These are phyloP conservation scores for Heliconius ismenius DNA, from an alignment of 2,888 invertebrate genomes.

Conservation along the genomic window DNA sequence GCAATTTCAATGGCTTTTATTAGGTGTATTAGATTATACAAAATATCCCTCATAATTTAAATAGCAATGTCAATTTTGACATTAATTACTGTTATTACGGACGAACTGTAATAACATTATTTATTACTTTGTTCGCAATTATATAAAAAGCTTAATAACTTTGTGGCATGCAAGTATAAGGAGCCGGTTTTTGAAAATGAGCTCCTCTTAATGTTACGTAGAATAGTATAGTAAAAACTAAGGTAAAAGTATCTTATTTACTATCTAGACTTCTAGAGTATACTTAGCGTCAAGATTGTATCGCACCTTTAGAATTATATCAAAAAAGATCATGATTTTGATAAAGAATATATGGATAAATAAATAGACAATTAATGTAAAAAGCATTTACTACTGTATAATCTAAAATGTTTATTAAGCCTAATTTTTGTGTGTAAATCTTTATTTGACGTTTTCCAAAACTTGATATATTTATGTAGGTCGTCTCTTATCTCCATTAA, in stretches of 20 bases:
- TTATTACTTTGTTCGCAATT: conserved; percentile 17
- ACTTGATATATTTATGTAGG: background rate
- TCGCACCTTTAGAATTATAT: no score
- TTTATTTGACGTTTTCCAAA: no score
- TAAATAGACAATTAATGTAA: no score
- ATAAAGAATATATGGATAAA: no score
- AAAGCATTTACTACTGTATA: no score
- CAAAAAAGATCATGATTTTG: no score
- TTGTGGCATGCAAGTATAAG: background rate
- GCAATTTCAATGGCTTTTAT: background rate
- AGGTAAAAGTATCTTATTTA: background rate
- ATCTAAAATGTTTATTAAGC: no score
- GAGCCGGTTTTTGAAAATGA: conserved; percentile 9
- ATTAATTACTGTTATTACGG: conserved; percentile 14
- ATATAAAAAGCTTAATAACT: conserved; percentile 13
- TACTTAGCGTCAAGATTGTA: no score
- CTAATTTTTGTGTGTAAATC: no score
- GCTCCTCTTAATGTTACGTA: background rate
- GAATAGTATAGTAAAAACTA: conserved; percentile 13
- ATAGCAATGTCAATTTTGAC: conserved; percentile 19
- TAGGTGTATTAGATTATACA: background rate
- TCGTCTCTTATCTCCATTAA: background rate
- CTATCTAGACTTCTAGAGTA: no score
- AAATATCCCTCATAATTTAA: background rate
- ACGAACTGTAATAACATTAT: conserved; percentile 7